Evolutionary conservation across 2,797 vertebrate species (phyloP), one percentile per base, ranked within the genome.

Genomic region (Ciconia nigra): DNA sequence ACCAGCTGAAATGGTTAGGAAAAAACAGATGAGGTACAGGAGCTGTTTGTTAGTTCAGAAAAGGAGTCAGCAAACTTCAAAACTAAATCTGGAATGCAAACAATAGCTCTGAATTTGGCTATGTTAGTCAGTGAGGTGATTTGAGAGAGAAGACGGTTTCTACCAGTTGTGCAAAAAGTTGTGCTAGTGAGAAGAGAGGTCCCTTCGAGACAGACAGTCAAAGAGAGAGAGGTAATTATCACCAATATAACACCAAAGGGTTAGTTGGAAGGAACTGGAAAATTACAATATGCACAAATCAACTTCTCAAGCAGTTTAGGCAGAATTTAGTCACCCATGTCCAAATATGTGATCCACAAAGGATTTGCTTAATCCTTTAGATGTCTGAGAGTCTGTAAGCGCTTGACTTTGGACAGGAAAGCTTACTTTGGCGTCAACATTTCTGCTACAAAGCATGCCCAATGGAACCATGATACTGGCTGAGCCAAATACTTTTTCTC

Each of bases 311-410:
- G 67, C 19, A 89, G 81, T 94, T 92, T 87, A 94, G 89, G 92
- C 71, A 80, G 92, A 93, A 90, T 93, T 96, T 96, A 95, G 92
- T 96, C 95, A 96, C 95, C 95, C 95, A 92, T 96, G 81, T 96
- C 96, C 92, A 96, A 96, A 91, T 95, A 93, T 91, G 95, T 95
- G 95, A 96, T 95, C 95, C 96, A 93, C 90, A 85, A 95, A 95
- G 93, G 92, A 96, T 96, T 96, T 96, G 13, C 67, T 94, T 97
- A 97, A 96, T 96, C 96, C 95, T 89, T 96, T 85, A 93, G 95
- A 97, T 96, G 95, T 96, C 95, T 96, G 88, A 96, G 81, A 96
- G 83, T 93, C 95, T 96, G 92, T 83, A 96, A 96, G 91, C 0
- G 3, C 89, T 96, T 89, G 90, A 93, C 28, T 91, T 95, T 94